Conservation (phyloP, 2,888 invertebrate genomes). For the Anaspis maculata region DNA sequence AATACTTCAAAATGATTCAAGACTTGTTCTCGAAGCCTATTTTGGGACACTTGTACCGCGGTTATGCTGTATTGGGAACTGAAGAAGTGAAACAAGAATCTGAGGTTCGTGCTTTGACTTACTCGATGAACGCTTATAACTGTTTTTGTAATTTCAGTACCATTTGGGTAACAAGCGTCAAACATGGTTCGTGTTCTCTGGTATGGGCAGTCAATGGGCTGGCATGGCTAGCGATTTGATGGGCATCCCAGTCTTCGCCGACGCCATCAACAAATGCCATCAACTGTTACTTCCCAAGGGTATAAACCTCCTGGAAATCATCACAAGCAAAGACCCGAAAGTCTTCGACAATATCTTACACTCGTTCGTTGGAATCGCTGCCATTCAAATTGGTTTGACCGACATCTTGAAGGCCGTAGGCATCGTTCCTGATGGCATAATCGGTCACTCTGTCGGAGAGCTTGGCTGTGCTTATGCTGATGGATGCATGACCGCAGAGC, state of each 20-base stretch:
- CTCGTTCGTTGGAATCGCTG: slow-evolving; percentile 69
- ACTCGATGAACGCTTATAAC: too few relatives aligned
- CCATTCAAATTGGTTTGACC: slow-evolving; percentile 46
- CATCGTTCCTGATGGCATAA: slow-evolving; percentile 61
- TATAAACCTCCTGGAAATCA: slow-evolving; percentile 53
- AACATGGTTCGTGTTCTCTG: slow-evolving; percentile 63
- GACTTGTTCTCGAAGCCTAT: slow-evolving; percentile 45
- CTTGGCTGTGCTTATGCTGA: slow-evolving; percentile 94
- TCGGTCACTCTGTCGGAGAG: slow-evolving; percentile 92
- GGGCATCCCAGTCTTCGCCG: slow-evolving; percentile 56
- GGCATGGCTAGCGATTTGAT: slow-evolving; percentile 62
- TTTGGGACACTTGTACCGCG: slow-evolving; percentile 54
- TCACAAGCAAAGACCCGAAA: slow-evolving; percentile 47
- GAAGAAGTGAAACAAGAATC: slow-evolving; percentile 32
- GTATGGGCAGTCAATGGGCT: slow-evolving; percentile 70
- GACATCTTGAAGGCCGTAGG: slow-evolving; percentile 53
- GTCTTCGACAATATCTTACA: slow-evolving; percentile 59
- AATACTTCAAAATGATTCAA: slow-evolving; percentile 45
- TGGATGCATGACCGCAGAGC: slow-evolving; percentile 78
- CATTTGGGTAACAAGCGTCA: slow-evolving; percentile 42
- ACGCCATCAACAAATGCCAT: slow-evolving; percentile 53
- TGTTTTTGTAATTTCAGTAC: too few relatives aligned
- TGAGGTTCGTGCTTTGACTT: slow-evolving; percentile 34
- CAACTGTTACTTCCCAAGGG: slow-evolving; percentile 50
- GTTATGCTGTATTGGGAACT: slow-evolving; percentile 46